A percentile compares a stretch with the other conserved stretches of the same genome.
These are phyloP conservation scores for Orbicella faveolata DNA, from an alignment of 64 coral and sea anemone genomes.

Conservation along the genomic window DNA sequence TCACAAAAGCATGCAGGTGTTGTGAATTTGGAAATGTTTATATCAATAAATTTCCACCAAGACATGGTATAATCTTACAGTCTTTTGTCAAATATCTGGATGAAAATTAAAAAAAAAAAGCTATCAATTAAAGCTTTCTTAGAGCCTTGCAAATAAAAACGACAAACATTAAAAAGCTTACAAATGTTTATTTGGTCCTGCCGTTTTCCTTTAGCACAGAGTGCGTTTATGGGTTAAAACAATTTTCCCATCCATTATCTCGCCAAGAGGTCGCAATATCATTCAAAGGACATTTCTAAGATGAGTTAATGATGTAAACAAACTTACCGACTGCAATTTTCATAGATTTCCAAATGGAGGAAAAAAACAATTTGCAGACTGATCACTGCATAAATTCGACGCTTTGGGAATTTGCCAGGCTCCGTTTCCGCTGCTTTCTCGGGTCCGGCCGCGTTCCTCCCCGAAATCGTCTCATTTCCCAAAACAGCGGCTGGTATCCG, in stretches of 20 bases:
- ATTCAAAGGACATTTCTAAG: not conserved
- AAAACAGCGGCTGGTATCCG: too few species aligned
- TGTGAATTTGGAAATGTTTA: not conserved
- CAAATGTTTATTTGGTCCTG: not conserved
- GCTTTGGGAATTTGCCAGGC: too few species aligned
- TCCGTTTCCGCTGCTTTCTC: too few species aligned
- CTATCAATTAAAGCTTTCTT: not conserved
- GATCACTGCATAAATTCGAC: too few species aligned
- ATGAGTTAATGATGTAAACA: conserved; percentile 20
- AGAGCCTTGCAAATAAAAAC: not conserved
- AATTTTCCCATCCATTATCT: not conserved
- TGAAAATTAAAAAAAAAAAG: not conserved
- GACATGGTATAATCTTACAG: not conserved
- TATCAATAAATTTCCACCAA: not conserved
- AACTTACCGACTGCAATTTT: not conserved
- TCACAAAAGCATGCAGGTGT: not conserved
- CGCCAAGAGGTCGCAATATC: not conserved
- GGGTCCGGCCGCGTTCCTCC: too few species aligned
- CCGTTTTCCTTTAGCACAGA: not conserved
- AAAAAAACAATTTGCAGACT: not conserved
- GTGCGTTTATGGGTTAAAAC: not conserved
- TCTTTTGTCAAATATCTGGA: not conserved
- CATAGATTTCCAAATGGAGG: not conserved
- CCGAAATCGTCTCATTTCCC: too few species aligned
- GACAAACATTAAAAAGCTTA: not conserved